Conservation (phyloP, 2,113 vertebrate genomes). For the Edolisoma coerulescens region DNA sequence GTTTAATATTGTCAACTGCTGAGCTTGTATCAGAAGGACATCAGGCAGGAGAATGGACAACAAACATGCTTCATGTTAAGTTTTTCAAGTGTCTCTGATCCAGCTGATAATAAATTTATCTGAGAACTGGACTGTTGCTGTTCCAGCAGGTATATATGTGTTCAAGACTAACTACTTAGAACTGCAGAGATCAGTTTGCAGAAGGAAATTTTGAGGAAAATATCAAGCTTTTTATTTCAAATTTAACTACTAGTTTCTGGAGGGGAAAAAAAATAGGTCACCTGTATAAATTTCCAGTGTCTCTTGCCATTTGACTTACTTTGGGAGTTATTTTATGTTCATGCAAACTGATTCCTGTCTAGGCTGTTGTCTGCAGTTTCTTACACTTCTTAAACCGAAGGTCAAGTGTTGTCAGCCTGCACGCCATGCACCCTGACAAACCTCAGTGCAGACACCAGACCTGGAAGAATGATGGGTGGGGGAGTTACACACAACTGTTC, state of each 20-base stretch:
- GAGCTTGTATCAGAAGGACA: not conserved
- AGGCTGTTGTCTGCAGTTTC: not conserved
- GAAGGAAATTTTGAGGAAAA: not conserved
- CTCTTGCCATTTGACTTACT: not conserved
- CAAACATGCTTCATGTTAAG: not conserved
- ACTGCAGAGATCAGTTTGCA: not conserved
- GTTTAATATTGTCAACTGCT: not conserved
- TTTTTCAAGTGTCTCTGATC: not conserved
- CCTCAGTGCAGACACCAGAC: not conserved
- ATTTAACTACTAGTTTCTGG: not conserved
- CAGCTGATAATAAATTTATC: not conserved
- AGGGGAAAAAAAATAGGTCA: fast-evolving
- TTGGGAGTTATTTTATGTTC: not conserved
- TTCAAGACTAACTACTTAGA: not conserved
- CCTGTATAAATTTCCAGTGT: not conserved
- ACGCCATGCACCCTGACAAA: not conserved
- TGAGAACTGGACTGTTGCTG: not conserved
- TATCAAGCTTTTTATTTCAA: not conserved
- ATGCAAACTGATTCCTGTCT: not conserved
- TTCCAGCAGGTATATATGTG: not conserved
- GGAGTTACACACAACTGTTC: not conserved
- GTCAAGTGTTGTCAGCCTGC: not conserved
- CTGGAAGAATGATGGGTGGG: fast-evolving
- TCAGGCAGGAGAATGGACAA: not conserved
- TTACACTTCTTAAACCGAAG: not conserved